Base-by-base conservation (phyloP, 2,888 invertebrate species). In the Coelopa pilipes region DNA sequence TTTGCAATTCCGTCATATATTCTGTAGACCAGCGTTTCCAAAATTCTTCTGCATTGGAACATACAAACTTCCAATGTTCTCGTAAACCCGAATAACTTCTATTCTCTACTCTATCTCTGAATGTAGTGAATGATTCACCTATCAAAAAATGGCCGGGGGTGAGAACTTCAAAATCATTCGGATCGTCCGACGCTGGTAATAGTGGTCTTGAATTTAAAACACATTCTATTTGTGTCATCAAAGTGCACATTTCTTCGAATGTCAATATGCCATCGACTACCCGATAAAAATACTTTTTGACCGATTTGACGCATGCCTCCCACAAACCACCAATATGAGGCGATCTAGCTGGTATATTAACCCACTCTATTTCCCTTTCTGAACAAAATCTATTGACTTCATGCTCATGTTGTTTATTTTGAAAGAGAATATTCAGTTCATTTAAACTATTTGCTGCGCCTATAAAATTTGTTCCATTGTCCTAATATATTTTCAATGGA, bases 81-180 rank as follows among this genome's bases (percentile, higher is more conserved):
- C 34, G 34, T 34, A 34, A 34, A 34, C 34, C 34, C 34, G 34
- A 34, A 34, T 34, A 34, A 34, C 34, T 34, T 34, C 34, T 34
- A 34, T 34, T 34, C 34, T 34, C 34, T 34, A 34, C 34, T 34
- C 34, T 34, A 34, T 34, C 34, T 34, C 34, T 34, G 34, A 34
- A 34, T 34, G 34, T 34, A 34, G 34, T 34, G 34, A 34, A 34
- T 34, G 34, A 53, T n/a, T n/a, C n/a, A 53, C 53, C 53, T 53
- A 53, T n/a, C 53, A 77, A 63, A 70, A 75, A 77, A 62, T 75
- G 65, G 0, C 63, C 74, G 4, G 72, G 75, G 19, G 75, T 77
- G 15, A 77, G 21, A 13, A 77, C 70, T 13, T 62, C 21, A 60
- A 76, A 62, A 24, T 76, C 74, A 13, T 75, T 69, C 13, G 71